phyloP scores from a whole-genome alignment of 2,113 vertebrate genomes.

The Herpailurus yagouaroundi region DNA sequence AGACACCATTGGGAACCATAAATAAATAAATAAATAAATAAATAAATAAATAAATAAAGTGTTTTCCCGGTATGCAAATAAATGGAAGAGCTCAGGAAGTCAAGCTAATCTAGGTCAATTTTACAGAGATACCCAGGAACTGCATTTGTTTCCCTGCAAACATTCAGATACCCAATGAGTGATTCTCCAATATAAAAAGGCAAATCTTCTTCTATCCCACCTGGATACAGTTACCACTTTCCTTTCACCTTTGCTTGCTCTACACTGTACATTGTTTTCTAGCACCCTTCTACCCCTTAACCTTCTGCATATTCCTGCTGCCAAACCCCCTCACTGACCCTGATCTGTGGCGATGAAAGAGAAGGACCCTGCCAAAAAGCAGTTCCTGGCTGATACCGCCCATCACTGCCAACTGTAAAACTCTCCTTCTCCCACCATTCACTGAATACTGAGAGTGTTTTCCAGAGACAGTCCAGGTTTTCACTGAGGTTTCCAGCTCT shows the following conservation, averaged over 20 bases:
- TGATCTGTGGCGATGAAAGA: background rate
- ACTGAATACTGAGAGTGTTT: background rate
- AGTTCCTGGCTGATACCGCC: background rate
- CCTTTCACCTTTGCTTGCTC: background rate
- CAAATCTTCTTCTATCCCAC: background rate
- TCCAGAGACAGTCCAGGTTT: background rate
- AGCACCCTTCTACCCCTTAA: background rate
- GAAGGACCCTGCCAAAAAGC: background rate
- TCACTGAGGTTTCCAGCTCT: background rate
- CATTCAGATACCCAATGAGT: background rate
- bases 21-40: background rate
- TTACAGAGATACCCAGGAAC: background rate
- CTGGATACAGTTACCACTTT: background rate
- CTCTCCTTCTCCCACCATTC: background rate
- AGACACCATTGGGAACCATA: background rate
- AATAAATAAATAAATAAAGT: background rate
- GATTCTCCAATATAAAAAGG: background rate
- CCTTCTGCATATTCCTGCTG: background rate
- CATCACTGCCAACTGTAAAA: background rate
- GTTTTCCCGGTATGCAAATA: background rate
- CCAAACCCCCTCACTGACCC: background rate
- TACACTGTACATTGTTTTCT: background rate
- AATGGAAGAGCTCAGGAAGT: background rate
- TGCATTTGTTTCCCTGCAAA: background rate
- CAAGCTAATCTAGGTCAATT: background rate